Percentiles rank a stretch among this genome's conserved stretches.
Conservation (phyloP, 2,888 invertebrate species). For the Keiferia lycopersicella region DNA sequence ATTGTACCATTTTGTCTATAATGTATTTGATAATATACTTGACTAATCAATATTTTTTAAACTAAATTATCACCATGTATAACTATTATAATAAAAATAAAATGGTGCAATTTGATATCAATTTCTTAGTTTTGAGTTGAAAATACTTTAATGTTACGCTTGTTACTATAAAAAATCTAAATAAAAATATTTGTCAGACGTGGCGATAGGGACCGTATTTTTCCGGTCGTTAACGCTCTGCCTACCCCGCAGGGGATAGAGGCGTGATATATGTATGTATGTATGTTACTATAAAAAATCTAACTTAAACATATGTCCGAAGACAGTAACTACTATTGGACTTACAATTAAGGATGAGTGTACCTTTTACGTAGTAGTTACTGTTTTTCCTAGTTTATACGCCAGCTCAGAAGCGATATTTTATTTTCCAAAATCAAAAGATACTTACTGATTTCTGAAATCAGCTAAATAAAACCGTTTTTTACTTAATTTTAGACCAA, state of each 20-base stretch:
- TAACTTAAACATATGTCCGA: not conserved
- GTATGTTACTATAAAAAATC: not conserved
- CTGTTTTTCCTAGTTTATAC: not conserved
- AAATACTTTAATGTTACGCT: not conserved
- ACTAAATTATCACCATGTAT: not conserved
- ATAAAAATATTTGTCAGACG: too few species aligned
- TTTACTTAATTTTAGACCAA: not conserved
- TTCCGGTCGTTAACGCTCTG: too few species aligned
- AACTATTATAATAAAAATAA: not conserved
- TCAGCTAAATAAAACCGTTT: too few species aligned
- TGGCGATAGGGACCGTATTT: too few species aligned
- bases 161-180: not conserved
- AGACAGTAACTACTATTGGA: not conserved
- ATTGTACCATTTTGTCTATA: slow-evolving; percentile 10
- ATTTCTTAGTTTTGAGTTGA: not conserved
- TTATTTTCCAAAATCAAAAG: not conserved
- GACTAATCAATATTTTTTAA: not conserved
- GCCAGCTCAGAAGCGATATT: not conserved
- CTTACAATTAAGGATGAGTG: not conserved
- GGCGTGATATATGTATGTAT: too few species aligned
- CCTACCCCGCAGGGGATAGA: too few species aligned
- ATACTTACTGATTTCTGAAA: too few species aligned
- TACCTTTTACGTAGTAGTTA: too few species aligned
- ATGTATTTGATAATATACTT: too few species aligned
- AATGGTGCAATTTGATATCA: not conserved